These are phyloP conservation scores for Takifugu flavidus DNA, from an alignment of 2,113 vertebrate genomes.

Conservation along the genomic window DNA sequence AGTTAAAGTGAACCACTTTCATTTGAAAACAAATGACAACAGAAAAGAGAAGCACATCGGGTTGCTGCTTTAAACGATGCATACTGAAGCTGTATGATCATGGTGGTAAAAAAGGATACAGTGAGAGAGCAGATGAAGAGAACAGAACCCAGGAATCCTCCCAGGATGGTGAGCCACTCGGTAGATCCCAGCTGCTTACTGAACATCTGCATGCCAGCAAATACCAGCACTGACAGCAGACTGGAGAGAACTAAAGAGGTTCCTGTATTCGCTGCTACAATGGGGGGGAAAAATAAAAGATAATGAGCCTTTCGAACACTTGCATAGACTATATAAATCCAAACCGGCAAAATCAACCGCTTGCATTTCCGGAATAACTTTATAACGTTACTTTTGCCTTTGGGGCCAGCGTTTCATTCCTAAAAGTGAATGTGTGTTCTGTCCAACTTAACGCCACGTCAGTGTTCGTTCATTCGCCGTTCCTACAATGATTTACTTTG, in stretches of 20 bases:
- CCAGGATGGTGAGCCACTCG: slow-evolving; percentile 94
- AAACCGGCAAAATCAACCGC: too few relatives aligned
- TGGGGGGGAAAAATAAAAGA: not conserved
- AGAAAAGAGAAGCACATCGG: not conserved
- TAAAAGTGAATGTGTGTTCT: not conserved
- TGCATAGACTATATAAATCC: not conserved
- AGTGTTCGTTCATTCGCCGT: slow-evolving; percentile 55
- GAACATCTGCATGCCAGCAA: slow-evolving; percentile 98
- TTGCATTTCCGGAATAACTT: too few relatives aligned
- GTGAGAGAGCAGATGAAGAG: slow-evolving; percentile 96
- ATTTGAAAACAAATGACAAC: not conserved
- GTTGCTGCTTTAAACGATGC: not conserved
- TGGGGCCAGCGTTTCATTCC: too few relatives aligned
- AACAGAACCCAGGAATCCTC: slow-evolving; percentile 88
- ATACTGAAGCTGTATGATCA: not conserved
- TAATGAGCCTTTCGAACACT: not conserved
- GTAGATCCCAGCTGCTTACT: slow-evolving; percentile 89
- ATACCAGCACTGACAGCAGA: slow-evolving; percentile 89
- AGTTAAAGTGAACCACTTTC: slow-evolving; percentile 67
- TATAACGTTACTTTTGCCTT: too few relatives aligned
- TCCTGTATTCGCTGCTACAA: slow-evolving; percentile 85
- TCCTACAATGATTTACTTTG: slow-evolving; percentile 37
- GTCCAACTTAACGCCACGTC: slow-evolving; percentile 70
- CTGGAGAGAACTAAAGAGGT: slow-evolving; percentile 89
- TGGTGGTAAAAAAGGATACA: slow-evolving; percentile 78